Evolutionary conservation across 2,888 invertebrate species (phyloP), one percentile per base, ranked within the genome.

Genomic region (Prenolepis imparis): DNA sequence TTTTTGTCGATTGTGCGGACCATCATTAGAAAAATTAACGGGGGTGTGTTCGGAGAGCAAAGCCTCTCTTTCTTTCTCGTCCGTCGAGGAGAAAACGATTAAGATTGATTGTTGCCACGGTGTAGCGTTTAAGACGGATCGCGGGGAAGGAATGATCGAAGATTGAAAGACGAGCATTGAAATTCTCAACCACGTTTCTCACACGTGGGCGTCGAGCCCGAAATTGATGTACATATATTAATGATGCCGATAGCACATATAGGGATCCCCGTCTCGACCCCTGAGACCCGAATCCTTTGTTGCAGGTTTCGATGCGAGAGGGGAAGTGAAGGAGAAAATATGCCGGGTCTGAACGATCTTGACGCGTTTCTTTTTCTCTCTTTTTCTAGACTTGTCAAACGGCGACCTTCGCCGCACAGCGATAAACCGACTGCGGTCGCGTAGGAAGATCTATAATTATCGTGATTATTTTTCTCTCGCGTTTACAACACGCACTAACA

Each of bases 141-240:
- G 55, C 63, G 67, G 64, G 21, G 39, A 74, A 83, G 24, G 80
- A 80, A 82, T 82, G 68, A 84, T 84, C 68, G 67, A 52, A 67
- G 18, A 74, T 59, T 72, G 73, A 66, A 67, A 15, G 82, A 64
- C 84, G 82, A 44, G 63, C 81, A 87, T 87, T 87, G 83, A 83
- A 87, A 87, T 87, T 87, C 87, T 77, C 57, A 55, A 73, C 64
- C 77, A 68, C 73, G 83, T 64, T 81, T 81, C 85, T 48, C 83
- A 83, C 85, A 83, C 83, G 87, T 87, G 83, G 87, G 85, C 73
- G 83, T 80, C 57, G n/a, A 24, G 55, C 4, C 64, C 74, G 75
- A 87, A 88, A 89, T 90, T 86, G 83, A 90, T 88, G 90, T 85
- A 84, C 89, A 90, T 90, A 84, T 90, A 91, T 91, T 90, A 90